Evolutionary conservation across 2,888 invertebrate genomes (phyloP), one percentile per base, ranked within the genome.

Genomic region (Eilema griseolum): DNA sequence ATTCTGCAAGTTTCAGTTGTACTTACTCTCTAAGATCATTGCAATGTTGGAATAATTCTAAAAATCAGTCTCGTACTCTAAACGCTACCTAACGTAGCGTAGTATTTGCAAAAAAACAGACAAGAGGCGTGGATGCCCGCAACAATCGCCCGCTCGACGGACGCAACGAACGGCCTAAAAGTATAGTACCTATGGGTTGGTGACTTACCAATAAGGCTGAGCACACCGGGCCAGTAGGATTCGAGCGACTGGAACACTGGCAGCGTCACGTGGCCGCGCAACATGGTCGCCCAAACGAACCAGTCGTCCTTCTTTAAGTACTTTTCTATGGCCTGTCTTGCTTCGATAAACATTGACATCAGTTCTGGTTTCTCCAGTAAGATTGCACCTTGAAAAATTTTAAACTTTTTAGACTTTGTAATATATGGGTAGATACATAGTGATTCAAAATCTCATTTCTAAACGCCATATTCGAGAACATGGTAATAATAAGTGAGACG

Each of bases 221-320:
- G 96, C 37, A 99, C 96, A 0, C 99, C 99, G 0, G 99, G 99
- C 99, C 99, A 99, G 89, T 98, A 99, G 0, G 99, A 98, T 93
- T 99, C 99, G 28, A 99, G 95, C 0, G 99, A 99, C 90, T 99
- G 99, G 92, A 99, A 99, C n/a, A 99, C 98, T 0, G 99, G 99
- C 83, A 99, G 93, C 0, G 99, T 99, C 10, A 99, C 98, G 87
- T 98, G 98, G 0, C 98, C 99, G 85, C 99, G 98, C 62, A 97
- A 96, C 99, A 99, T 99, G n/a, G 99, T 98, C 0, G 99, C 99
- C 99, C 99, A 99, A 84, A 99, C 97, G 89, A 99, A 99, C 99
- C 99, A 99, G 90, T 99, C 99, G 83, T 99, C 99, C 85, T 98
- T 97, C 85, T 98, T 97, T 84, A 99, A 94, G 86, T 98, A 97